Conservation (phyloP, 2,888 invertebrate species). For the Drosophila stalkeri region DNA sequence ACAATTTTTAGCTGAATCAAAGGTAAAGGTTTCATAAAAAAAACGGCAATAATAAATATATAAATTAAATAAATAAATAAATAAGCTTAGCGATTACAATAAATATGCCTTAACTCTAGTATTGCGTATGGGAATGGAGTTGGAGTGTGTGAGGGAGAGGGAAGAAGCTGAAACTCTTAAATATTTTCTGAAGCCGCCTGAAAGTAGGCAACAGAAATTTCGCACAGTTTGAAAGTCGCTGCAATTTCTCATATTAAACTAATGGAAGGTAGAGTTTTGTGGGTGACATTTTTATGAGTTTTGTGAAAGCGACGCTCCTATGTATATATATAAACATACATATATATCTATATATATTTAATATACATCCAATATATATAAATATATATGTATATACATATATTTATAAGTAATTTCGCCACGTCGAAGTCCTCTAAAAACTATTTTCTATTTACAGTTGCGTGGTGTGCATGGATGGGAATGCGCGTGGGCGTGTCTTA, state of each 20-base stretch:
- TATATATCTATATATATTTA: not conserved
- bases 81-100: constrained; percentile 69
- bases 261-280: constrained; percentile 41
- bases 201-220: constrained; percentile 47
- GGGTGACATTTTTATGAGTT: constrained; percentile 6
- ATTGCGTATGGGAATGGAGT: constrained; percentile 36
- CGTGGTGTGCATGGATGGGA: constrained; percentile 17
- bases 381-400: not conserved
- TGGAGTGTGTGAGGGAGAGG: not conserved
- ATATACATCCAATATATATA: not conserved
- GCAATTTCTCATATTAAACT: constrained; percentile 57
- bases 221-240: constrained; percentile 44
- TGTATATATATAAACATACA: not conserved
- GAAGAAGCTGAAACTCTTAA: not conserved
- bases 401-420: constrained; percentile 15
- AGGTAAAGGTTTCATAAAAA: constrained; percentile 42
- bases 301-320: constrained; percentile 43
- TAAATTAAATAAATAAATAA: constrained; percentile 70
- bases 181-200: constrained; percentile 14
- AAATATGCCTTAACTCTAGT: constrained; percentile 65
- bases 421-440: constrained; percentile 45
- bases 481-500: constrained; percentile 70
- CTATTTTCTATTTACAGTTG: constrained; percentile 77
- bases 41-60: constrained; percentile 54
- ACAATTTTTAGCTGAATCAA: constrained; percentile 80